A percentile compares a stretch with the other conserved stretches of the same genome.
Conservation (phyloP, 2,797 vertebrate species). For the Crenuchus spilurus region DNA sequence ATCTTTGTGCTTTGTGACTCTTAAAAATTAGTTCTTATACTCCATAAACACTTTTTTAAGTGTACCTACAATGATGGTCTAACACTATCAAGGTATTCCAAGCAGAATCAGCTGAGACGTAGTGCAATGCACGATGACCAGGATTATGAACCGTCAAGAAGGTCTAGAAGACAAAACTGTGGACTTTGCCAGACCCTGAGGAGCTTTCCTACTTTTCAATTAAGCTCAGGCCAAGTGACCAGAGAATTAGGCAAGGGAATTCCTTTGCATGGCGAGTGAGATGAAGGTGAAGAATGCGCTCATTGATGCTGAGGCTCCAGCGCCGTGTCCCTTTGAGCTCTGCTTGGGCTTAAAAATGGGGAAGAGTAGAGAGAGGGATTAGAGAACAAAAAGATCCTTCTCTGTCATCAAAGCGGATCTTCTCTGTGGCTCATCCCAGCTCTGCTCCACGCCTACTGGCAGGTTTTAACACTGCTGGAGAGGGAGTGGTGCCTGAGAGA, state of each 20-base stretch:
- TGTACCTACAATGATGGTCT: too few species aligned
- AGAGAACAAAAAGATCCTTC: conserved; percentile 84
- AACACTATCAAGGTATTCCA: not conserved
- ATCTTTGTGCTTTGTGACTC: too few species aligned
- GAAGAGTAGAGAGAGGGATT: conserved; percentile 67
- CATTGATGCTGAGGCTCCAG: conserved; percentile 58
- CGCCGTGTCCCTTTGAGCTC: conserved; percentile 66
- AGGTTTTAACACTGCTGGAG: conserved; percentile 72
- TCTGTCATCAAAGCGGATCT: conserved; percentile 86
- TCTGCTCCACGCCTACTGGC: conserved; percentile 70
- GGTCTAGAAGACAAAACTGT: conserved; percentile 11
- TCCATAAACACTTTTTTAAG: too few species aligned
- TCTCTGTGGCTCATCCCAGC: conserved; percentile 76
- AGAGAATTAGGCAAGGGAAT: conserved; percentile 29
- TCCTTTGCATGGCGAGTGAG: conserved; percentile 48
- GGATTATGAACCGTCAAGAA: conserved; percentile 14
- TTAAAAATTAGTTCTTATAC: too few species aligned
- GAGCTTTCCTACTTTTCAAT: conserved; percentile 46
- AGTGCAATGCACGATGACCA: not conserved
- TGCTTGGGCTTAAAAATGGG: conserved; percentile 68
- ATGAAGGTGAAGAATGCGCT: conserved; percentile 61
- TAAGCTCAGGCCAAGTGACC: conserved; percentile 19
- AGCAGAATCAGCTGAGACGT: not conserved
- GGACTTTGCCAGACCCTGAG: conserved; percentile 15
- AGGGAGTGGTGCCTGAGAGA: conserved; percentile 65